phyloP scores from a whole-genome alignment of 2,113 vertebrate species.

The Tyto alba region DNA sequence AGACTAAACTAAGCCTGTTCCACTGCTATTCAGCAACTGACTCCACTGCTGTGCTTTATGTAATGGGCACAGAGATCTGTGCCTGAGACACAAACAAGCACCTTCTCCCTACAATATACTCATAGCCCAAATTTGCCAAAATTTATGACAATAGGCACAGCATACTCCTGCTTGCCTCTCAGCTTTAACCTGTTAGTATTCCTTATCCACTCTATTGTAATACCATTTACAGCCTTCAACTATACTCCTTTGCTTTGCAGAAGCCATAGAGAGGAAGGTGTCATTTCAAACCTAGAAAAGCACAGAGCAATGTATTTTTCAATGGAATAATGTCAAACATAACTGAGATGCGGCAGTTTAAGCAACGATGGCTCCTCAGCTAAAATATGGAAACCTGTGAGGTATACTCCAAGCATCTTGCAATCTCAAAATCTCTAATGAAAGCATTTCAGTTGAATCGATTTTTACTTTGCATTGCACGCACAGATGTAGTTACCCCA shows the following conservation, averaged over 20 bases:
- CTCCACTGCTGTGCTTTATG: neutral
- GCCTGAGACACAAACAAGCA: neutral
- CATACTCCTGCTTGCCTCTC: neutral
- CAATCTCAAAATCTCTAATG: neutral
- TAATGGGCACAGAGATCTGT: fast-evolving
- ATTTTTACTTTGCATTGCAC: neutral
- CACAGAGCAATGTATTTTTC: neutral
- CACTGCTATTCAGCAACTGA: neutral
- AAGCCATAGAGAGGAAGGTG: neutral
- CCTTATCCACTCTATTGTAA: neutral
- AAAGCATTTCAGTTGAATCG: neutral
- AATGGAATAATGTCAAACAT: neutral
- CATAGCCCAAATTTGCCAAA: neutral
- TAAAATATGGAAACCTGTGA: neutral
- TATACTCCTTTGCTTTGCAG: neutral
- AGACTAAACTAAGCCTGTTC: neutral
- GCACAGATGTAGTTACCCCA: neutral
- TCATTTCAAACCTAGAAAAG: neutral
- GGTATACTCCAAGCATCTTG: neutral
- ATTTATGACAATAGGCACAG: neutral
- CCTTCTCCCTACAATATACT: neutral
- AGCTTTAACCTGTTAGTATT: neutral
- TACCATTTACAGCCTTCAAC: neutral
- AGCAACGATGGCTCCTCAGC: neutral
- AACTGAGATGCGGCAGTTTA: neutral